Conservation (phyloP, 2,113 vertebrate species). For the Salminus brasiliensis region DNA sequence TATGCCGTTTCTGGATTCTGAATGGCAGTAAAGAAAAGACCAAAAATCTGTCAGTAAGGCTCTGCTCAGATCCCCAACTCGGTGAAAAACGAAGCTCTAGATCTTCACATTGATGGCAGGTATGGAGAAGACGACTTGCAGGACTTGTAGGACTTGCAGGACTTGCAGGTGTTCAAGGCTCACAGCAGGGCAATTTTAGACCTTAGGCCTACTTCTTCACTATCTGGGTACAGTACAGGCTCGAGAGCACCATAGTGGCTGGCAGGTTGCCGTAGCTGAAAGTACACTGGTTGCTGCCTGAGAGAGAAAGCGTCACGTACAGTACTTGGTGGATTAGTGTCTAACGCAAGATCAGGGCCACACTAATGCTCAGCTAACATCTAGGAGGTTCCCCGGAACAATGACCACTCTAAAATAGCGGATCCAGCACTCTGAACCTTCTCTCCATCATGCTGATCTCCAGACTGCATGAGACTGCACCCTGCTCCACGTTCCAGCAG, state of each 20-base stretch:
- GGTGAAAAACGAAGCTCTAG: background rate
- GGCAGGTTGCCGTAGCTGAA: slow-evolving; percentile 29
- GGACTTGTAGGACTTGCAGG: background rate
- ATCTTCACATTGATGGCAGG: slow-evolving; percentile 10
- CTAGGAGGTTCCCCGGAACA: background rate
- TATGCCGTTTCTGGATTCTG: background rate
- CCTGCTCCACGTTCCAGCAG: background rate
- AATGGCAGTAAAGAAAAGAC: slow-evolving; percentile 13
- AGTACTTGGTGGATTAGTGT: slow-evolving; percentile 19
- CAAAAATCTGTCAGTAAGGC: slow-evolving; percentile 1
- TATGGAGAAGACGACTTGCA: background rate
- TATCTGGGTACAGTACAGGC: slow-evolving; percentile 42
- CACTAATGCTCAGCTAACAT: slow-evolving; percentile 5
- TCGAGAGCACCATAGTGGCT: slow-evolving; percentile 53
- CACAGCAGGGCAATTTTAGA: slow-evolving; percentile 32
- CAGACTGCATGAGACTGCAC: background rate
- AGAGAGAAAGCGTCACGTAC: slow-evolving; percentile 14
- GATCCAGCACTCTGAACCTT: background rate
- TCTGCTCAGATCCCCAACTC: background rate
- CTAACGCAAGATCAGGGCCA: background rate
- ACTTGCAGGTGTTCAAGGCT: background rate
- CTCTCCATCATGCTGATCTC: background rate
- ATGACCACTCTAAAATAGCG: background rate
- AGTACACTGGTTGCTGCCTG: slow-evolving; percentile 25
- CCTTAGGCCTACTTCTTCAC: slow-evolving; percentile 4